Conservation (phyloP, 2,888 invertebrate species). For the Syrista parreyssii region DNA sequence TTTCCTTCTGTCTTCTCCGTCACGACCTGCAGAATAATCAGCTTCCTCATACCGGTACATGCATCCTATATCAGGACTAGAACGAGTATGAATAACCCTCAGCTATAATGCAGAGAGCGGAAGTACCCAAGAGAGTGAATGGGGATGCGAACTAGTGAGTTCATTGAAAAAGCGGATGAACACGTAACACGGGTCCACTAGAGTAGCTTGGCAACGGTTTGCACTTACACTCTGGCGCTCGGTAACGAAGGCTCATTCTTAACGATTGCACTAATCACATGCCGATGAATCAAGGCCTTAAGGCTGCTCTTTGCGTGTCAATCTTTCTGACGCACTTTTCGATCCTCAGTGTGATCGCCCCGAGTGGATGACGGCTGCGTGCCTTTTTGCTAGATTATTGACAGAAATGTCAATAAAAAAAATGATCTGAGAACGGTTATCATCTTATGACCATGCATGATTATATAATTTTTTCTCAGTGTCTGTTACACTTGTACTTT, state of each 20-base stretch:
- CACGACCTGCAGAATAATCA: neutral
- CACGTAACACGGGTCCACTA: neutral
- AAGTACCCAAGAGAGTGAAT: neutral
- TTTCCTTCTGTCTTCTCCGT: neutral
- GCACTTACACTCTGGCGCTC: constrained; percentile 10
- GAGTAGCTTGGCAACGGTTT: neutral
- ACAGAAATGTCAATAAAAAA: neutral
- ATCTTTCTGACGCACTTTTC: neutral
- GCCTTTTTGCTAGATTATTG: neutral
- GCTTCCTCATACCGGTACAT: neutral
- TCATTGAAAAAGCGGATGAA: constrained; percentile 1
- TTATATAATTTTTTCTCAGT: neutral
- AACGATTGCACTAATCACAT: constrained; percentile 33
- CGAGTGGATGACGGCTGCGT: neutral
- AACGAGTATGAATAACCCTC: neutral
- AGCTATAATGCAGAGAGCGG: neutral
- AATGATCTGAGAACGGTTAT: neutral
- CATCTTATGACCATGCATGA: neutral
- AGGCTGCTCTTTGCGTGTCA: neutral
- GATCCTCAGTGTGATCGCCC: neutral
- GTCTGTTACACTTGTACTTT: neutral
- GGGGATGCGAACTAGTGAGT: neutral
- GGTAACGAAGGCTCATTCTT: constrained; percentile 24
- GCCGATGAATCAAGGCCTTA: constrained; percentile 31
- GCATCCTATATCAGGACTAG: neutral